Percentiles rank a stretch among this genome's conserved stretches.
phyloP scores from a whole-genome alignment of 30 jellyfish, hydroid and myxozoan species.

The Pelagia noctiluca region DNA sequence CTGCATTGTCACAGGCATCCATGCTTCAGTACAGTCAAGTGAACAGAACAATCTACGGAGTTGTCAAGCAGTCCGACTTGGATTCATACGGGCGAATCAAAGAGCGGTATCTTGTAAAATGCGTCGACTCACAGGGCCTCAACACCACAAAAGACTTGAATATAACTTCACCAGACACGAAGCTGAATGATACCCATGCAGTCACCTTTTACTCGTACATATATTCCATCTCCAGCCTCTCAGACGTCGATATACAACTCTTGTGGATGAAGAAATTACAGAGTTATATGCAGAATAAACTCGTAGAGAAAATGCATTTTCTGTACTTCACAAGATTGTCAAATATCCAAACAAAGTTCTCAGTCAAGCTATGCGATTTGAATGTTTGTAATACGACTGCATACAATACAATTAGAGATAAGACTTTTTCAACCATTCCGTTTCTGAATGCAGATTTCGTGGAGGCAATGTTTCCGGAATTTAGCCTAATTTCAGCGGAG shows the following conservation, averaged over 20 bases:
- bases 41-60: slow-evolving; percentile 54
- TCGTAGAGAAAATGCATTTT: slow-evolving; percentile 10
- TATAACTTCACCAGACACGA: slow-evolving; percentile 10
- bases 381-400: slow-evolving; percentile 47
- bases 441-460: slow-evolving; percentile 69
- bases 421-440: slow-evolving; percentile 38
- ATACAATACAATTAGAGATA: neutral
- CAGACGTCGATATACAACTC: slow-evolving; percentile 61
- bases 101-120: slow-evolving; percentile 5
- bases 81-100: slow-evolving; percentile 18
- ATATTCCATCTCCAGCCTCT: slow-evolving; percentile 27
- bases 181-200: neutral
- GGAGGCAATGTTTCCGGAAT: slow-evolving; percentile 91
- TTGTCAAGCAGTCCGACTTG: slow-evolving; percentile 34
- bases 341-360: slow-evolving; percentile 38
- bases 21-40: slow-evolving; percentile 38
- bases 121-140: slow-evolving; percentile 51
- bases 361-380: slow-evolving; percentile 41
- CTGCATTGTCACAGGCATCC: slow-evolving; percentile 32
- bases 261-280: slow-evolving; percentile 58
- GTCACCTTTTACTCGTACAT: slow-evolving; percentile 53
- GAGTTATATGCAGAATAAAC: slow-evolving; percentile 23
- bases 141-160: slow-evolving; percentile 7
- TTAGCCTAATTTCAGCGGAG: slow-evolving; percentile 70
- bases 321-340: slow-evolving; percentile 26